Evolutionary conservation across 1,140 invertebrate species (phyloP).

Genomic region (Orchestia grillus): DNA sequence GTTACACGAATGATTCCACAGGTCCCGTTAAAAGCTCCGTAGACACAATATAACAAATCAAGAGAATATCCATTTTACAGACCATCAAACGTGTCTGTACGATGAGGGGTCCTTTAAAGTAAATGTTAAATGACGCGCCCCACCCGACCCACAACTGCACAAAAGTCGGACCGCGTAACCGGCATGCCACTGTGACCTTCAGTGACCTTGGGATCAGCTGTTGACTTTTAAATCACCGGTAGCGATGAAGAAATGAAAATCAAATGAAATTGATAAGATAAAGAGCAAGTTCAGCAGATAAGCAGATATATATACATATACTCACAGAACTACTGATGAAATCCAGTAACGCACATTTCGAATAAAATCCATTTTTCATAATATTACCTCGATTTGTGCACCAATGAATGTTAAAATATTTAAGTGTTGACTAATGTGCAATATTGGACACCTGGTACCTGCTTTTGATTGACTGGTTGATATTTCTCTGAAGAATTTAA

Average conservation of each 20-base stretch:
- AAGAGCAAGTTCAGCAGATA: neutral
- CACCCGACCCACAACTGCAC: neutral
- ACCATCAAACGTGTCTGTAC: neutral
- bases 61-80: neutral
- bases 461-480: neutral
- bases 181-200: slow-evolving; percentile 1
- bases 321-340: slow-evolving; percentile 9
- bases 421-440: neutral
- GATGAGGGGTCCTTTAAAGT: no score
- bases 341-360: neutral
- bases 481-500: neutral
- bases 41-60: neutral
- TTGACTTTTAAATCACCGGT: neutral
- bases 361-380: neutral
- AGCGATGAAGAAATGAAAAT: neutral
- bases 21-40: neutral
- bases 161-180: neutral
- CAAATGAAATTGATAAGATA: neutral
- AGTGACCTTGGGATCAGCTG: slow-evolving; percentile 45
- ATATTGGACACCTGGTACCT: neutral
- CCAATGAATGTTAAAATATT: neutral
- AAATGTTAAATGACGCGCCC: no score
- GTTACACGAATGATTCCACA: neutral
- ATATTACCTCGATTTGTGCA: neutral
- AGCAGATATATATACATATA: slow-evolving; percentile 24